phyloP scores from a whole-genome alignment of 35 echinoderm and acorn worm species.

The Ophioderma brevispina region DNA sequence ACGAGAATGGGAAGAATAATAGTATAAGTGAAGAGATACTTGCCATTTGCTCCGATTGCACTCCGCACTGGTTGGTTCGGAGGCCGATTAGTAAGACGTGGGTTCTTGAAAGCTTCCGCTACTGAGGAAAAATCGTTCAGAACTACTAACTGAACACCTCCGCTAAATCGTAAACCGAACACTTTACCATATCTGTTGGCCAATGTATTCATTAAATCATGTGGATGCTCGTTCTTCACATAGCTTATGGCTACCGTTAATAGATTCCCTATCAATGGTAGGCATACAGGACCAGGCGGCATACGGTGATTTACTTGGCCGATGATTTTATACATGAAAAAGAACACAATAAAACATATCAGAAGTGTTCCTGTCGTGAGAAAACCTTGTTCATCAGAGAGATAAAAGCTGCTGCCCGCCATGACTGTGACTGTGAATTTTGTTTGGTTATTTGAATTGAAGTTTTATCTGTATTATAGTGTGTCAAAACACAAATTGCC shows the following conservation, averaged over 20 bases:
- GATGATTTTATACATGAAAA: not conserved
- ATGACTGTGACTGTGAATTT: too few relatives aligned
- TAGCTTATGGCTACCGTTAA: not conserved
- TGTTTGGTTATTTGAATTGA: too few relatives aligned
- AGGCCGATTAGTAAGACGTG: not conserved
- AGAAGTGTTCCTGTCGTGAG: not conserved
- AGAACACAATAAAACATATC: not conserved
- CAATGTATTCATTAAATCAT: not conserved
- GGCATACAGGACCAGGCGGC: not conserved
- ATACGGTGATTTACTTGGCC: not conserved
- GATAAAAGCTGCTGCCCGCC: too few relatives aligned
- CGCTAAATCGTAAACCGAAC: not conserved
- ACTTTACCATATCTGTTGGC: not conserved
- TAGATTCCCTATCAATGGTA: not conserved
- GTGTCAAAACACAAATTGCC: too few relatives aligned
- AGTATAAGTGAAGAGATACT: not conserved
- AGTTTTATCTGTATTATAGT: too few relatives aligned
- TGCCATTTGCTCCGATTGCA: not conserved
- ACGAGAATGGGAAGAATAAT: too few relatives aligned
- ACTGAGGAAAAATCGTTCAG: not conserved
- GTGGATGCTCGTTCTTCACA: not conserved
- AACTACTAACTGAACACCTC: not conserved
- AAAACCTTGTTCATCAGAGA: too few relatives aligned
- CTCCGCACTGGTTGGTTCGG: not conserved
- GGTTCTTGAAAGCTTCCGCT: not conserved